Conservation (phyloP, 1,140 invertebrate species). For the Drosophila navojoa region DNA sequence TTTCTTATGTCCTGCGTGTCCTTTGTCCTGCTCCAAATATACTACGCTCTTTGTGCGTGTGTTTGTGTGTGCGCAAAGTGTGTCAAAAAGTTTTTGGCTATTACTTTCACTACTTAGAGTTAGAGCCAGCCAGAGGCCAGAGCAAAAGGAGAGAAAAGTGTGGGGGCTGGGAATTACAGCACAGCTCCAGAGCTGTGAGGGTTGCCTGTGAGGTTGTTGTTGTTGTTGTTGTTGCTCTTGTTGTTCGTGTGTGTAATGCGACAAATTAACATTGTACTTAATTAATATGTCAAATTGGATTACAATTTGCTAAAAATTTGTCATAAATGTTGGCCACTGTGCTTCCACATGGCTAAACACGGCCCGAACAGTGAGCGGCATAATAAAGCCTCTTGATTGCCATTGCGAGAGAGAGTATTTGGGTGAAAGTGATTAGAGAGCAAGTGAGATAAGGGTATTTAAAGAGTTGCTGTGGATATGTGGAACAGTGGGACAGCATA, state of each 20-base stretch:
- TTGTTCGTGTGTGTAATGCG: conserved; percentile 63
- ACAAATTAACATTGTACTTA: conserved; percentile 78
- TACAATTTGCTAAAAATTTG: conserved; percentile 78
- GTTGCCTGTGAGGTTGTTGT: conserved; percentile 30
- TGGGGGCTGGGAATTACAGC: background rate
- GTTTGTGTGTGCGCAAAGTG: conserved; percentile 55
- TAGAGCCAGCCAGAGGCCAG: conserved; percentile 24
- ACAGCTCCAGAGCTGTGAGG: background rate
- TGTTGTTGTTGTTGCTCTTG: conserved; percentile 24
- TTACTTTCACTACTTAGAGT: conserved; percentile 75
- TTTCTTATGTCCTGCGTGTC: conserved; percentile 41
- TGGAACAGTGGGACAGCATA: no score
- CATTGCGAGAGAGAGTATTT: no score
- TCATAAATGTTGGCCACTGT: conserved; percentile 55
- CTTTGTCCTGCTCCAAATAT: conserved; percentile 49
- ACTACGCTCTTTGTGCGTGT: conserved; percentile 9
- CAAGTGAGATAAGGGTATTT: background rate
- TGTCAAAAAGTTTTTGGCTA: conserved; percentile 74
- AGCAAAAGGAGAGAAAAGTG: conserved; percentile 20
- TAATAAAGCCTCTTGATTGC: background rate
- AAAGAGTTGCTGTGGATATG: background rate
- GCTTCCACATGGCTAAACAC: conserved; percentile 16
- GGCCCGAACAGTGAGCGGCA: conserved; percentile 1
- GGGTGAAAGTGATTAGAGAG: no score
- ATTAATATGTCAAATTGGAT: conserved; percentile 79